phyloP scores from a whole-genome alignment of 2,888 invertebrate species.

The Eupithecia exiguata region DNA sequence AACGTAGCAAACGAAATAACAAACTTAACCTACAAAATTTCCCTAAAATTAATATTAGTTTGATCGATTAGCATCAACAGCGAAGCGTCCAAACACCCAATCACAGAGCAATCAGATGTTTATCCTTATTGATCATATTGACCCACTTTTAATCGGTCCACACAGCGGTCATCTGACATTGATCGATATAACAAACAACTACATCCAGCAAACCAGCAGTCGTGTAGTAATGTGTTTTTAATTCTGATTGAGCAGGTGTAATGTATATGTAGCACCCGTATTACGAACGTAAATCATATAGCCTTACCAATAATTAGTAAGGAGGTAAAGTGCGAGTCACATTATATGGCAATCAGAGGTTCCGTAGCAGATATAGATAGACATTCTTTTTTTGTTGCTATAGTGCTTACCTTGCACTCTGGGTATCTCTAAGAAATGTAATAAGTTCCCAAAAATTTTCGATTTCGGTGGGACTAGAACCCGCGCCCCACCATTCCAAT shows the following conservation, averaged over 20 bases:
- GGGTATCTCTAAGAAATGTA: too few species aligned
- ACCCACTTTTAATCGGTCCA: constrained; percentile 14
- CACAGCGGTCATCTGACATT: constrained; percentile 12
- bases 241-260: not conserved
- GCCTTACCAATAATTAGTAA: not conserved
- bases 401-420: too few species aligned
- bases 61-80: not conserved
- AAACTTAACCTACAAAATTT: not conserved
- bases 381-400: too few species aligned
- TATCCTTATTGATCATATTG: not conserved
- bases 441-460: too few species aligned
- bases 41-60: not conserved
- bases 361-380: too few species aligned
- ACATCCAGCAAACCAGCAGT: not conserved
- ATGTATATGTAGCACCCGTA: not conserved
- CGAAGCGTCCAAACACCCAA: not conserved
- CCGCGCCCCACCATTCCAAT: too few species aligned
- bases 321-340: not conserved
- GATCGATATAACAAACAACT: constrained; percentile 6
- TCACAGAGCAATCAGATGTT: not conserved
- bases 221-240: constrained; percentile 1
- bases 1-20: too few species aligned
- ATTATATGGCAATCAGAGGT: not conserved
- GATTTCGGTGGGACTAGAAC: too few species aligned
- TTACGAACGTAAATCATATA: not conserved